Base-by-base conservation (phyloP, 1,140 invertebrate species). In the Drosophila ercepeae region DNA sequence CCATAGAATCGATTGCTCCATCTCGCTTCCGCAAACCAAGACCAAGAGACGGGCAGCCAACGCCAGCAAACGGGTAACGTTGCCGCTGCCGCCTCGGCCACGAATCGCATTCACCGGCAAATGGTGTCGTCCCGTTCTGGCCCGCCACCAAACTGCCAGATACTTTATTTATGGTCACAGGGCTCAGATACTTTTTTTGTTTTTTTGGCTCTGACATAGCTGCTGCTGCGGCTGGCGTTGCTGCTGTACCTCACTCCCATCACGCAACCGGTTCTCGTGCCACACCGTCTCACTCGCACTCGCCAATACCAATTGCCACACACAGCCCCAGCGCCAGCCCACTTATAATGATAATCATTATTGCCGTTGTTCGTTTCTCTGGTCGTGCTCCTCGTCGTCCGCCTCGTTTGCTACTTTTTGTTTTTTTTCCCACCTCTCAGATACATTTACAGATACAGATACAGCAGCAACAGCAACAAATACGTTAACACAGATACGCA, bases 301-400 rank as follows among this genome's bases (percentile, higher is more conserved):
- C 36, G 32, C 39, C 39, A 14, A 27, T 25, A 34, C 51, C 25
- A 57, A 42, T 34, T 63, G 54, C 59, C 59, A 63, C 70, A 60
- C 60, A 67, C 57, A 68, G 42, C 46, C 54, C 57, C 59, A 78
- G 78, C 86, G 73, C 75, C 83, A 84, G 84, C 84, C 84, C 84
- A 84, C 83, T 83, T 79, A 89, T 89, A 79, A 84, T 89, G 89
- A 89, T 86, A 90, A 86, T 89, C 84, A 86, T 89, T 90, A 82
- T 89, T 89, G 84, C 83, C 78, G 77, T 88, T 86, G 81, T 84
- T 84, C 75, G 75, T 72, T 39, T 13, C 36, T 39, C 36, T 39
- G 67, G 79, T 75, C 78, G 79, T 83, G 58, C 61, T 75, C 32
- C 14, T 69, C 55, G 68, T 76, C 69, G 68, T 74, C 75, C 59